Evolutionary conservation across 1,140 invertebrate genomes (phyloP), one percentile per base, ranked within the genome.

Genomic region (Saxidomus purpurata): DNA sequence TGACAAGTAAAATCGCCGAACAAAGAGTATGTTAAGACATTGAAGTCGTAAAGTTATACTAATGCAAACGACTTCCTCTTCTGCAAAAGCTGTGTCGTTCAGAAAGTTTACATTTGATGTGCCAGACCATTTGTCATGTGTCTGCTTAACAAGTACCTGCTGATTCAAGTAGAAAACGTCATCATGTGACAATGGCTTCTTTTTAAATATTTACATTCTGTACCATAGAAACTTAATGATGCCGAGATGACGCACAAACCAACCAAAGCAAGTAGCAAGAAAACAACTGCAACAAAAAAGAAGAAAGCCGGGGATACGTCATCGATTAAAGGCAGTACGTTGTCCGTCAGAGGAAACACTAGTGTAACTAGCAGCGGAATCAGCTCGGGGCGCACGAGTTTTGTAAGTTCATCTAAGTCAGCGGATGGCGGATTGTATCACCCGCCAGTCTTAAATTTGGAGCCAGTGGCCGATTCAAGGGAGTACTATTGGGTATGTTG

Each of bases 401-500:
- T 25, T 28, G 83, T 85, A 13, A 84, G 38, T 40, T 63, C 85
- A 17, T 34, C 87, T 19, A 74, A 59, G 15, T 8, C 61, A 22
- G 13, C 49, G n/a, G 52, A 69, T 0, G 52, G 55, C 15, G 34
- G 40, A 15, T 25, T 71, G 2, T 87, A 83, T 74, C 90, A 91
- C 47, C 90, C 90, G 25, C 84, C 83, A 1, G 71, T 90, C 3
- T 31, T 28, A 22, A 61, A 85, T 49, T 15, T 80, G 28, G 40
- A 89, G 8, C 82, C 82, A 25, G 63, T 71, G 1, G 36, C 87
- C 9, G 76, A 91, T 52, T 80, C 86, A 34, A 69, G 74, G 19
- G 69, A 74, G 22, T 91, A 91, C 55, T 91, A 91, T 76, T 85
- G 52, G 76, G 90, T 91, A 40, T 76, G 74, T 47, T n/a, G n/a